phyloP scores from a whole-genome alignment of 2,888 invertebrate genomes.

The Ischnus inquisitorius region DNA sequence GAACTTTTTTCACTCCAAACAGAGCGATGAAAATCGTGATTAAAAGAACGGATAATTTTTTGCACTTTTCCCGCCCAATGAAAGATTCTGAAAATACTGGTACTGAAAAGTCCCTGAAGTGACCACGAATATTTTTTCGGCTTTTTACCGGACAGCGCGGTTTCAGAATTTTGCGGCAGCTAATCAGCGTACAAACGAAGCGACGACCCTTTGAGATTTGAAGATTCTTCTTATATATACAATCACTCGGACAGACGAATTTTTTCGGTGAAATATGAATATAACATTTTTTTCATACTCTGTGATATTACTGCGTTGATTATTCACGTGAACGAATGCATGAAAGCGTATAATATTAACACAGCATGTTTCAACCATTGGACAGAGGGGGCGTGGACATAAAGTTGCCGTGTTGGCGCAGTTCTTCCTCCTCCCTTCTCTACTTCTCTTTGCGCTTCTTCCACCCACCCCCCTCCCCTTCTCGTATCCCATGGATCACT shows the following conservation, averaged over 20 bases:
- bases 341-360: slow-evolving; percentile 12
- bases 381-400: slow-evolving; percentile 31
- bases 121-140: too few relatives aligned
- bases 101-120: too few relatives aligned
- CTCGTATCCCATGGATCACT: slow-evolving; percentile 26
- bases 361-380: slow-evolving; percentile 9
- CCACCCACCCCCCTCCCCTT: slow-evolving; percentile 4
- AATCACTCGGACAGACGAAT: background rate
- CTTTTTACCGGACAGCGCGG: too few relatives aligned
- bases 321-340: slow-evolving; percentile 4
- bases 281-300: background rate
- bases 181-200: background rate
- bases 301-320: slow-evolving; percentile 17
- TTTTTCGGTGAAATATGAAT: background rate
- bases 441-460: background rate
- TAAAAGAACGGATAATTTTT: too few relatives aligned
- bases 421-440: slow-evolving; percentile 25
- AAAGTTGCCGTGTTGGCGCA: slow-evolving; percentile 14
- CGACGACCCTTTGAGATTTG: background rate
- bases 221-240: background rate
- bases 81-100: too few relatives aligned
- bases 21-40: too few relatives aligned
- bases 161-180: too few relatives aligned
- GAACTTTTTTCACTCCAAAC: too few relatives aligned
- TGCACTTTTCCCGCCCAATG: too few relatives aligned